Evolutionary conservation across 2,888 invertebrate genomes (phyloP).

Genomic region (Heliconius aoede): DNA sequence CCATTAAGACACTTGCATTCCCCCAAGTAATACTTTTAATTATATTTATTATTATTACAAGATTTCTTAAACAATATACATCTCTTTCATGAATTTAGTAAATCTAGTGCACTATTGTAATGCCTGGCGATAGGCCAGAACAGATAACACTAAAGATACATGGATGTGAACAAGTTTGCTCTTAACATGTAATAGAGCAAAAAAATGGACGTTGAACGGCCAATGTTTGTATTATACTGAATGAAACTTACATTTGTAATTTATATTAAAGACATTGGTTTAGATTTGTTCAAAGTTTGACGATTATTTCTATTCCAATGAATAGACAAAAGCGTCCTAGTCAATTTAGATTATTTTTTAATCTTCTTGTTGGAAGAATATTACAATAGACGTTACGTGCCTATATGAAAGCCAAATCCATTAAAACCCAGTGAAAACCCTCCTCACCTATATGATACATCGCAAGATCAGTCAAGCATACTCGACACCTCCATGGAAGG

Average conservation of each 20-base stretch:
- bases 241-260: not conserved
- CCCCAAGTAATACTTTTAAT: not conserved
- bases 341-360: too few relatives aligned
- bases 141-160: conserved; percentile 48
- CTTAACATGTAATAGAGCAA: conserved; percentile 24
- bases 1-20: too few relatives aligned
- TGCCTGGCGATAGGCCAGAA: conserved; percentile 66
- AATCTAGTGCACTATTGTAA: conserved; percentile 60
- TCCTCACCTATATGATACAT: too few relatives aligned
- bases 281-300: too few relatives aligned
- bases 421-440: too few relatives aligned
- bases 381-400: too few relatives aligned
- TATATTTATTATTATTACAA: not conserved
- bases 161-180: conserved; percentile 40
- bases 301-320: too few relatives aligned
- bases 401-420: too few relatives aligned
- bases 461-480: too few relatives aligned
- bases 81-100: conserved; percentile 51
- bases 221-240: not conserved
- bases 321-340: too few relatives aligned
- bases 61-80: not conserved
- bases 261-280: not conserved
- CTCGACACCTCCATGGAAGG: too few relatives aligned
- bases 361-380: too few relatives aligned
- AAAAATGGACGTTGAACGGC: not conserved